phyloP scores from a whole-genome alignment of 1,140 invertebrate genomes.

The Pseudomyrmex dendroicus region DNA sequence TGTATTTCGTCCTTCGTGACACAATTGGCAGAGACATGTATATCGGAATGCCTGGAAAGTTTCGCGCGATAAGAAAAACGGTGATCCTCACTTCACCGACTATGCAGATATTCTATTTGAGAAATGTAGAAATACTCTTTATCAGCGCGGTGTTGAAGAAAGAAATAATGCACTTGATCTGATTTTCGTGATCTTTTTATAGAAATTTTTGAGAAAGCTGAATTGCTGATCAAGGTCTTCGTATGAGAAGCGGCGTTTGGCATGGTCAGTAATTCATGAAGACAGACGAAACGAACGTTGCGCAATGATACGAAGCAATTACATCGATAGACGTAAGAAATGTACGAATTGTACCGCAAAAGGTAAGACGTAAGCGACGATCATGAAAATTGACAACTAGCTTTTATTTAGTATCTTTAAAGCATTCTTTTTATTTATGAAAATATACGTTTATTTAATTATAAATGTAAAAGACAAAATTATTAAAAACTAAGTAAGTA shows the following conservation, averaged over 20 bases:
- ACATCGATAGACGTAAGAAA: neutral
- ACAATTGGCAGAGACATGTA: conserved; percentile 27
- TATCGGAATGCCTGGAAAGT: conserved; percentile 65
- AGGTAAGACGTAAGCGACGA: neutral
- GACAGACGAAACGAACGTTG: neutral
- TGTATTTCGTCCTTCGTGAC: conserved; percentile 45
- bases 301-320: conserved; percentile 22
- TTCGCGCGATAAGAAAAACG: conserved; percentile 34
- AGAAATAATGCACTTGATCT: neutral
- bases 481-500: no score
- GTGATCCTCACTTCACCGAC: neutral
- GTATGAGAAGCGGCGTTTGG: neutral
- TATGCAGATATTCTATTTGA: neutral
- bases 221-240: no score
- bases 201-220: neutral
- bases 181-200: neutral
- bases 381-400: neutral
- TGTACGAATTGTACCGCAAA: neutral
- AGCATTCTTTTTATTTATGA: neutral
- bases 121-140: no score
- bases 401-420: conserved; percentile 2
- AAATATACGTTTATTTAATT: no score
- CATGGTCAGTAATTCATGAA: conserved; percentile 25
- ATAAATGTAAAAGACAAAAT: no score
- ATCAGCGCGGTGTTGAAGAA: no score